phyloP scores from a whole-genome alignment of 2,797 vertebrate species.

The Gila robusta region DNA sequence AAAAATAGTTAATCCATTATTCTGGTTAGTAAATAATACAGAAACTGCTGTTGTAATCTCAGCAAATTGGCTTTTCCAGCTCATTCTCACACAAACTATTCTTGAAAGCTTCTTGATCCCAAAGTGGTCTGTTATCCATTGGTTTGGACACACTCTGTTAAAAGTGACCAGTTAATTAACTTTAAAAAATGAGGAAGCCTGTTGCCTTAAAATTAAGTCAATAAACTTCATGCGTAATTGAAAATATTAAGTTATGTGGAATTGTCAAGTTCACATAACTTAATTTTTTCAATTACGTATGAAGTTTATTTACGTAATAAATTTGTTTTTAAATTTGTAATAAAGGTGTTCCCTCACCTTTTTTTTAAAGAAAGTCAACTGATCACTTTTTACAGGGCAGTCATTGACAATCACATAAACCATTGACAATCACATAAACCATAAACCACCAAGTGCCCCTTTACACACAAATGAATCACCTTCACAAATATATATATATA shows the following conservation, averaged over 20 bases:
- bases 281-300: no score
- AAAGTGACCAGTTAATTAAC: no score
- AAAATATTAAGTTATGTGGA: no score
- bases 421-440: neutral
- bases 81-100: slow-evolving; percentile 36
- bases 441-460: neutral
- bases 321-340: no score
- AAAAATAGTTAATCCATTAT: neutral
- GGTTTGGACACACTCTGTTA: neutral
- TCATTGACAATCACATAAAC: neutral
- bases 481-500: neutral
- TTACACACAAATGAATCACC: slow-evolving; percentile 29
- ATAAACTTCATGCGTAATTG: no score
- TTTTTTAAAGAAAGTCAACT: no score
- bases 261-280: no score
- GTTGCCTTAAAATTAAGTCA: no score
- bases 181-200: no score
- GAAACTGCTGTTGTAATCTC: slow-evolving; percentile 1
- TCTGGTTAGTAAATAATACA: neutral
- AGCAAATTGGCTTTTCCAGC: slow-evolving; percentile 8
- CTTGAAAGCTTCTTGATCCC: slow-evolving; percentile 5
- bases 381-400: no score
- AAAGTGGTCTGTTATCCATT: slow-evolving; percentile 6
- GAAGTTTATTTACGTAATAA: no score
- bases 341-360: no score